Base-by-base conservation (phyloP, 2,888 invertebrate species). In the Eilema caniola region DNA sequence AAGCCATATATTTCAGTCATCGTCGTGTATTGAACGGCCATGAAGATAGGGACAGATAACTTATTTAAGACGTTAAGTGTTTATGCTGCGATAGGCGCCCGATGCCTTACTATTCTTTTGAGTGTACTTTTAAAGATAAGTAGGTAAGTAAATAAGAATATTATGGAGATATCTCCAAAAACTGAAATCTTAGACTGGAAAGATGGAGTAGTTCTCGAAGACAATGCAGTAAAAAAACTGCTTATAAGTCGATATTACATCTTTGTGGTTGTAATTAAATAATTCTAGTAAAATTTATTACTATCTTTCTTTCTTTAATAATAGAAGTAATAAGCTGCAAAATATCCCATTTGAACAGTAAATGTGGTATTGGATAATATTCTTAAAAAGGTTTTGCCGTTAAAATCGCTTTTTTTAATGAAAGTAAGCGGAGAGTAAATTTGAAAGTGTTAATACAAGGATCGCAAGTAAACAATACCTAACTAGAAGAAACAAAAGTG, bases 1-100 rank as follows among this genome's bases (percentile, higher is more conserved):
- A 87, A 86, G 85, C 83, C 88, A 89, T 93, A 92, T 88, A 91
- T 93, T 90, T 89, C 82, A 90, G 90, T 88, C 90, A 90, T 88
- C 85, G 85, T 87, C 82, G 83, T 86, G 87, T 90, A 90, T 92
- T 90, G 92, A 92, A 87, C 88, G 84, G 83, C 87, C 85, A 80
- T 84, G 84, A 87, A 91, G 90, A 90, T 88, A 82, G 87, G 88
- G 85, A 86, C 84, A 86, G 90, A 92, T 91, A 92, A 90, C 90
- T 91, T 90, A 86, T 88, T 92, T 90, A 88, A 87, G 86, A 80
- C 70, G 66, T 79, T 86, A 86, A 87, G 81, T 88, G 86, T 86
- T 86, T 85, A 85, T 85, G 78, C 81, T 83, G 71, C 59, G 61
- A 73, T 70, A 61, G 68, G 73, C 73, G 66, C 61, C 78, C 80